Evolutionary conservation across 2,888 invertebrate species (phyloP), one percentile per base, ranked within the genome.

Genomic region (Ormyrus pomaceus): DNA sequence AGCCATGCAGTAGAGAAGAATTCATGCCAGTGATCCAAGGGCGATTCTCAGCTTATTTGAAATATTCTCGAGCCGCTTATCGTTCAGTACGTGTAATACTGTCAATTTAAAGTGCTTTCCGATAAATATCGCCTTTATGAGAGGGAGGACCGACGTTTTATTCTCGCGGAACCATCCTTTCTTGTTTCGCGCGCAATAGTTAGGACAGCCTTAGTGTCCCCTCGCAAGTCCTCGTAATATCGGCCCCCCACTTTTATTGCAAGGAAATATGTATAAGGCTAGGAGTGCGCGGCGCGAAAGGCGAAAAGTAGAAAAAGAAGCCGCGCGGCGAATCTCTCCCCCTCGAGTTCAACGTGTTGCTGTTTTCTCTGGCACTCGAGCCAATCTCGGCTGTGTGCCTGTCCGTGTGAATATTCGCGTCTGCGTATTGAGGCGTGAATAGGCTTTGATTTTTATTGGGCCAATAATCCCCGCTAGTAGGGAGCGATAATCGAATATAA

Each of bases 361-460:
- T 34, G 34, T 34, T 34, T 34, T 34, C 34, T 34, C 34, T 34
- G 34, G 34, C 34, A 34, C 2, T 34, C 34, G n/a, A n/a, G 59
- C 13, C 61, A 19, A 13, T 61, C 34, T 5, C 34, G 11, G 34
- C 13, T 46, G 46, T 46, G 46, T 46, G 6, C 46, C 11, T 9
- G 53, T 45, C 11, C 11, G 11, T 61, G 7, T 8, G 51, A 62
- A 48, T 34, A 61, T 34, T 34, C 34, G 34, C 34, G 34, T 34
- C 34, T 34, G 19, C 5, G 45, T 9, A 50, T 8, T 51, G 51
- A 9, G 53, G 10, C 55, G 19, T 65, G 75, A 75, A 59, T 61
- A 34, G 75, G 46, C 59, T 68, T 61, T 75, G 68, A 75, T 75
- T 75, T 75, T 75, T 75, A 75, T 68, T 75, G 58, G 66, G 4